Evolutionary conservation across 2,113 vertebrate genomes (phyloP), one percentile per base, ranked within the genome.

Genomic region (Lucifuga dentata): DNA sequence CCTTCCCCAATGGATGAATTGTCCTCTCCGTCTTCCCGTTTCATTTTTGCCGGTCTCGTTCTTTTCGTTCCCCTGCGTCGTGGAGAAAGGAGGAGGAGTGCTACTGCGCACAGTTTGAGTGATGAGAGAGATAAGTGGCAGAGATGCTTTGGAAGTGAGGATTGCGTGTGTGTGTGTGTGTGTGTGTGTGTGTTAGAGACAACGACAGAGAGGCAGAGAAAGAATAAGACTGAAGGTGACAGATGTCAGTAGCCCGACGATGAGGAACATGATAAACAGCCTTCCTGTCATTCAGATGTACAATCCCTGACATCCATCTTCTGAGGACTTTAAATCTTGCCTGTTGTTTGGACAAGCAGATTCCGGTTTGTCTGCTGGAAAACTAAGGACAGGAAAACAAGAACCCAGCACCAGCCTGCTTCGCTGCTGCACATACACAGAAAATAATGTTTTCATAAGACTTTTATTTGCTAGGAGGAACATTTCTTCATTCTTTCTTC

Each of bases 51-150:
- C 55, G 48, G 1, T 73, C 79, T 73, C 32, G 4, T 72, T 65
- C 64, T 49, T 81, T 84, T 76, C 52, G 77, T 78, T 85, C 55
- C 78, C 55, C 21, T 2, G 24, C 9, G 32, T 49, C 3, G 56
- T 62, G 36, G 63, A 81, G 76, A 63, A 72, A 83, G 58, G 63
- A 75, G 68, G 63, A 73, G 64, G 70, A 79, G 69, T 52, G 84
- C 80, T 66, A 46, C 72, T 43, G 70, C 23, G 67, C 77, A 75
- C 80, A 10, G 55, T 78, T 79, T 91, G 90, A 91, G 84, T 86
- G 88, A 91, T 91, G 90, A 91, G 80, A 76, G 83, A 76, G 88
- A 80, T 89, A 91, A 91, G 88, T 85, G 87, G 78, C 76, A 62
- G 80, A 76, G 90, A 91, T 89, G 90, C 78, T 85, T 85, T 71